phyloP scores from a whole-genome alignment of 92 coral and sea anemone genomes.

The Diadumene lineata region DNA sequence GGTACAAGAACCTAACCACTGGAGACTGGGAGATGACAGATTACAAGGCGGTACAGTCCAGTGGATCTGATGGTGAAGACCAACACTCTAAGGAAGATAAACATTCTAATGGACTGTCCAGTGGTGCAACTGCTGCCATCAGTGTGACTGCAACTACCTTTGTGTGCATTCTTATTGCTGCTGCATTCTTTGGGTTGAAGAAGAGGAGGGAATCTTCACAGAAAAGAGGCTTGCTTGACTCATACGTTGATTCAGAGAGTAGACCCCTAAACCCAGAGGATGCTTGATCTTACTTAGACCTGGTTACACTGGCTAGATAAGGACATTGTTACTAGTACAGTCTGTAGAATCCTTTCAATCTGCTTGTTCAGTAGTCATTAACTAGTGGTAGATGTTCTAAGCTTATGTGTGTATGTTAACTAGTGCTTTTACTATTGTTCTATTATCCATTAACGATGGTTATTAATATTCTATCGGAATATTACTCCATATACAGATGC shows the following conservation, averaged over 20 bases:
- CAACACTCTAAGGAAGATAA: constrained; percentile 14
- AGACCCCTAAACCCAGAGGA: constrained; percentile 37
- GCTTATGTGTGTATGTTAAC: too few species aligned
- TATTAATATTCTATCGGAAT: too few species aligned
- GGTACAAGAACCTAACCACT: constrained; percentile 53
- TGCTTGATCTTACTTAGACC: background rate
- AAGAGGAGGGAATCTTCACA: constrained; percentile 34
- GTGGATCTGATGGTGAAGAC: background rate
- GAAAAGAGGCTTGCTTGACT: constrained; percentile 29
- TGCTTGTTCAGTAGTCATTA: too few species aligned
- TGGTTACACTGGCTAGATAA: too few species aligned
- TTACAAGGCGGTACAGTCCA: background rate
- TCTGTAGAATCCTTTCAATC: too few species aligned
- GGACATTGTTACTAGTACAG: too few species aligned
- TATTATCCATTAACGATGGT: too few species aligned
- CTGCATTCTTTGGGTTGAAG: constrained; percentile 44
- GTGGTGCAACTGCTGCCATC: constrained; percentile 66
- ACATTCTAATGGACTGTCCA: constrained; percentile 28
- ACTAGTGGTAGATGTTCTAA: too few species aligned
- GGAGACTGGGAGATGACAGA: constrained; percentile 41
- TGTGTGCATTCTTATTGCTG: constrained; percentile 55
- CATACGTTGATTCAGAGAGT: constrained; percentile 36
- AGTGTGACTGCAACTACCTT: constrained; percentile 58
- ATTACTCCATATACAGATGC: too few species aligned
- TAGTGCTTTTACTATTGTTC: too few species aligned